Conservation (phyloP, 2,888 invertebrate genomes). For the Thera obeliscata region DNA sequence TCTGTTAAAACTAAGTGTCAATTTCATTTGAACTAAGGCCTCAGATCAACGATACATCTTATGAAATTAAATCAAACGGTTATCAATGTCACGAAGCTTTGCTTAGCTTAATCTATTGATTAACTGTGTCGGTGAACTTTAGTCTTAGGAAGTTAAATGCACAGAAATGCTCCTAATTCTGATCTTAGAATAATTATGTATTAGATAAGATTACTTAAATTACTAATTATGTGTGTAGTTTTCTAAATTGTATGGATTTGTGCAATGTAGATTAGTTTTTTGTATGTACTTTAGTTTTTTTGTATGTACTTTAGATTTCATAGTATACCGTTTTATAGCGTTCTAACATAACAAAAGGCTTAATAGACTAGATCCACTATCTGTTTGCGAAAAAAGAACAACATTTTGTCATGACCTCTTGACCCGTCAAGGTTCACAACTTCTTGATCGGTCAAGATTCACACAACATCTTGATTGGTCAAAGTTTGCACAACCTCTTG, state of each 20-base stretch:
- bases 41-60: slow-evolving; percentile 1
- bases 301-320: slow-evolving; percentile 6
- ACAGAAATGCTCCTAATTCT: not conserved
- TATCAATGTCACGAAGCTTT: not conserved
- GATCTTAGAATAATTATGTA: slow-evolving; percentile 21
- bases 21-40: slow-evolving; percentile 10
- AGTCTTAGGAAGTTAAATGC: not conserved
- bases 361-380: too few relatives aligned
- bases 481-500: too few relatives aligned
- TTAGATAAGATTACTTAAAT: slow-evolving; percentile 23
- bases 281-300: slow-evolving; percentile 13
- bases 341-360: not conserved
- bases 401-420: too few relatives aligned
- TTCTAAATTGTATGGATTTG: slow-evolving; percentile 59
- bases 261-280: slow-evolving; percentile 67
- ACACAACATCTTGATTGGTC: too few relatives aligned
- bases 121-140: not conserved
- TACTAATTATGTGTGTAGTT: slow-evolving; percentile 27
- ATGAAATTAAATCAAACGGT: not conserved
- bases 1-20: slow-evolving; percentile 12
- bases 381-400: too few relatives aligned
- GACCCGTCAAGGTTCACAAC: too few relatives aligned
- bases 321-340: not conserved
- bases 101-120: not conserved
- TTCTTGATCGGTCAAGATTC: too few relatives aligned